Percentiles rank a stretch among this genome's conserved stretches.
Evolutionary conservation across 2,113 vertebrate genomes (phyloP).

Genomic region (Halcyon senegalensis): DNA sequence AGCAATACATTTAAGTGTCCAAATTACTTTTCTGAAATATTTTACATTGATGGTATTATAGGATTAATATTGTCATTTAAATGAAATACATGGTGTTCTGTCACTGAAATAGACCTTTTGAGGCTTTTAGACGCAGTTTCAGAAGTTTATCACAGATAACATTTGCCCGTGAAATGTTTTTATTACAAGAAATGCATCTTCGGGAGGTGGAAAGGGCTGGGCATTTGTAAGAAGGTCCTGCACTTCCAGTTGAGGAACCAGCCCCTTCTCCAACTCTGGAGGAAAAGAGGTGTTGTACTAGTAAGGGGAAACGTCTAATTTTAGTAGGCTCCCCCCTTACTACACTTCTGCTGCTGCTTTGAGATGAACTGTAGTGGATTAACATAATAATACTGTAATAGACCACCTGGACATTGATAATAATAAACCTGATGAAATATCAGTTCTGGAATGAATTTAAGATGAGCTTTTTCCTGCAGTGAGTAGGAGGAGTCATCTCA

Average conservation of each 20-base stretch:
- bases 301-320: not conserved
- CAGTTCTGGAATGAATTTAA: not conserved
- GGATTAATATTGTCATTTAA: not conserved
- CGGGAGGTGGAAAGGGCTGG: not conserved
- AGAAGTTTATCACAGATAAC: not conserved
- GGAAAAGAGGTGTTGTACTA: not conserved
- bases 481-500: not conserved
- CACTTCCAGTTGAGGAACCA: fast-evolving
- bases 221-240: not conserved
- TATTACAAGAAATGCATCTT: not conserved
- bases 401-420: not conserved
- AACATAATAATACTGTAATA: not conserved
- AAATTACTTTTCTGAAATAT: not conserved
- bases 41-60: not conserved
- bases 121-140: not conserved
- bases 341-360: not conserved
- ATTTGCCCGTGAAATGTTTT: not conserved
- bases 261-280: not conserved
- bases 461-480: not conserved
- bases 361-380: constrained; percentile 1
- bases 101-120: not conserved
- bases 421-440: not conserved
- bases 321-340: not conserved
- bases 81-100: not conserved
- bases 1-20: not conserved